Evolutionary conservation across 2,797 vertebrate genomes (phyloP), one percentile per base, ranked within the genome.

Genomic region (Sebastolobus altivelis): DNA sequence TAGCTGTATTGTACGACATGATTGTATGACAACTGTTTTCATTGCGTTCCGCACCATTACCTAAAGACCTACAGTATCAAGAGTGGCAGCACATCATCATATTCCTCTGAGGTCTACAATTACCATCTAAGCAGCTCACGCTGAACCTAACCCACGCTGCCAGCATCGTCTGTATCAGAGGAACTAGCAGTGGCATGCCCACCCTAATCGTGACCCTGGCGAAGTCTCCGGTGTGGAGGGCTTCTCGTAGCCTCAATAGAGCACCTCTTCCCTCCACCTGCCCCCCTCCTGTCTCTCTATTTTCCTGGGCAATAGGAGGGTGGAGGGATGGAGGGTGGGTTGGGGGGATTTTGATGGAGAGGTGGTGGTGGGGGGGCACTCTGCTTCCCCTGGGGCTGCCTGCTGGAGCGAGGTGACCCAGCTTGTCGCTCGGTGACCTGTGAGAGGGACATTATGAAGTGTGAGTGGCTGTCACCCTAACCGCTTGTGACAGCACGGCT

Each of bases 381-480:
- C 86, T 86, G 88, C 72, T 79, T 90, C 87, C 92, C 94, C 91
- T 91, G 94, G 86, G 95, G 94, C 96, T 94, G 95, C 93, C 94
- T 89, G 95, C 91, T 96, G 96, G 96, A 97, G 97, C 96, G 95
- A 87, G 93, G 95, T 97, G 97, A 98, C 98, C 98, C 96, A 96
- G 97, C 97, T 96, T 98, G 97, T 98, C 97, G 97, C 95, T 97
- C 97, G 96, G 94, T 99, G 98, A 98, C 98, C 98, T 98, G 97
- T 98, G 97, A 98, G 97, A 97, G 95, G 96, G 97, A 97, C 98
- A 98, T 98, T 98, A 98, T 98, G 97, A 98, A 98, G 97, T 97
- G 97, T 98, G 97, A 98, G 97, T 97, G 95, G 96, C 96, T 97
- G 96, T 99, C 97, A 97, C 95, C 94, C 93, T 99, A 99, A 99